A percentile compares a stretch with the other conserved stretches of the same genome.
These are phyloP conservation scores for Grallaria varia DNA, from an alignment of 2,113 vertebrate genomes.

Conservation along the genomic window DNA sequence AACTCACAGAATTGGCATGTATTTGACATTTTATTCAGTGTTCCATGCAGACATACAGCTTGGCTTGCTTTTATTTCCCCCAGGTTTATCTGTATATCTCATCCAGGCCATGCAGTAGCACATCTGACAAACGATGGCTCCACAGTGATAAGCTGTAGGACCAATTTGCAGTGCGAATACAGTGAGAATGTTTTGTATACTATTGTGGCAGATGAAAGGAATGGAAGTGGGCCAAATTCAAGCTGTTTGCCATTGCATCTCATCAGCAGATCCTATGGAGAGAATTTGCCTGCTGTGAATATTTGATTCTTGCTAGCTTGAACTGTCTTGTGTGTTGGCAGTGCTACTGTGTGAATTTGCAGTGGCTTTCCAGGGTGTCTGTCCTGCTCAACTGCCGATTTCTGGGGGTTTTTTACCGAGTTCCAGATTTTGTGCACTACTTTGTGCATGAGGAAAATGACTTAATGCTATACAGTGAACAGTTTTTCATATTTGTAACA, in stretches of 20 bases:
- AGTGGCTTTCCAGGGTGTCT: conserved; percentile 44
- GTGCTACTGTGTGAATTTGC: not conserved
- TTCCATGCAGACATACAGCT: not conserved
- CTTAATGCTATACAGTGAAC: not conserved
- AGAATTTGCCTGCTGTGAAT: conserved; percentile 67
- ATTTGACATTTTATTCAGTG: not conserved
- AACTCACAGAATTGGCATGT: not conserved
- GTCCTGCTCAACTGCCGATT: not conserved
- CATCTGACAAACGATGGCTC: conserved; percentile 33
- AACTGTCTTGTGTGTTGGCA: conserved; percentile 1
- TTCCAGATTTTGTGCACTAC: not conserved
- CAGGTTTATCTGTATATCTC: conserved; percentile 50
- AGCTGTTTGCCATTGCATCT: conserved; percentile 47
- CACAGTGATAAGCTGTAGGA: conserved; percentile 17
- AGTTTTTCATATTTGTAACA: not conserved
- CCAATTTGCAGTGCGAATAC: not conserved
- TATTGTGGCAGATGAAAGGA: conserved; percentile 21
- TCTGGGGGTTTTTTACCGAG: not conserved
- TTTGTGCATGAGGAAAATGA: not conserved
- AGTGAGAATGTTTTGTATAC: conserved; percentile 35
- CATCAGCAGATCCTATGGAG: conserved; percentile 67
- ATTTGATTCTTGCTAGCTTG: conserved; percentile 29
- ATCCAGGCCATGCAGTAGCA: not conserved
- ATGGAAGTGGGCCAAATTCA: conserved; percentile 38
- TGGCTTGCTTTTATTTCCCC: conserved; percentile 51